Evolutionary conservation across 2,113 vertebrate genomes (phyloP), one percentile per base, ranked within the genome.

Genomic region (Thalassarche chlororhynchos): DNA sequence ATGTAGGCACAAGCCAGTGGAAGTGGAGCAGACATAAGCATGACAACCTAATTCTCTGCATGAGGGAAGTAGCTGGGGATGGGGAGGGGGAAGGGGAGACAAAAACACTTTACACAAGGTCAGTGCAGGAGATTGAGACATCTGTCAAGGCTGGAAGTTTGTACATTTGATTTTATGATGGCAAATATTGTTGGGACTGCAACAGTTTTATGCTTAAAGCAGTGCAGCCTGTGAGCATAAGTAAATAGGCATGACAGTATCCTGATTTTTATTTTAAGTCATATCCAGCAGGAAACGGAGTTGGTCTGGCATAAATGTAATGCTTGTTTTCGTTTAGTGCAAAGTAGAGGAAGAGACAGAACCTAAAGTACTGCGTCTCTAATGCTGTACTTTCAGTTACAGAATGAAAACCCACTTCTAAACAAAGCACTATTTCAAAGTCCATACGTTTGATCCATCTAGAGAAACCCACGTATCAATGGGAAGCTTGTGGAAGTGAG

Each of bases 11-110:
- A 95, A 94, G 69, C 54, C 84, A 74, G 47, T 96, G 91, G 91
- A 98, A 98, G 89, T 52, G 28, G 57, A 94, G 65, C 77, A 98
- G 96, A 98, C 96, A 92, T 11, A 96, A 89, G 89, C 94, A 93
- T 90, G 88, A 97, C 68, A 93, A 89, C 91, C 52, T 93, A 95
- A 98, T 95, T 95, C 95, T 66, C 70, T 75, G 75, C 70, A 60
- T 8, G 31, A 89, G 68, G 77, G 74, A 94, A 81, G 81, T 81
- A 84, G 87, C 54, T 74, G 40, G 11, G 47, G 61, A 82, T 2
- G 2, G 47, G 38, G 42, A 62, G 52, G 79, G 92, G 60, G 66
- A 78, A 84, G 58, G 57, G 71, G 82, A 80, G 57, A 82, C 69
- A 78, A 87, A 96, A 96, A 76, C 96, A 90, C 69, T 71, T 51